Conservation (phyloP, 2,888 invertebrate genomes). For the Hoplodrina blanda region DNA sequence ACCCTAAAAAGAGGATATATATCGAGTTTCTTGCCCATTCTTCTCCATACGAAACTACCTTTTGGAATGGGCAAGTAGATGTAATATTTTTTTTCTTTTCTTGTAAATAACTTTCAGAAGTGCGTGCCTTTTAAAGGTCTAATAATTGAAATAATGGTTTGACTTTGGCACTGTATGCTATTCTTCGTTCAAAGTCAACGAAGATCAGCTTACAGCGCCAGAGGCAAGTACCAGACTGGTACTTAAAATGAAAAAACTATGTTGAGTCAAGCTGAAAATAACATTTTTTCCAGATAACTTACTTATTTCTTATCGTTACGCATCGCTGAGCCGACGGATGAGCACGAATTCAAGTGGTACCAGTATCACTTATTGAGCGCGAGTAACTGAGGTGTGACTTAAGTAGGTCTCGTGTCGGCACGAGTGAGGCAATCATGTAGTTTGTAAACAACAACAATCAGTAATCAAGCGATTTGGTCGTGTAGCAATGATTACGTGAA, state of each 20-base stretch:
- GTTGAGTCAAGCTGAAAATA: conserved; percentile 25
- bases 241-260: conserved; percentile 2
- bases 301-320: conserved; percentile 36
- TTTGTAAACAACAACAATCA: neutral
- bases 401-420: neutral
- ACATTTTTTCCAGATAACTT: conserved; percentile 35
- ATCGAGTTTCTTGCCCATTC: too few species aligned
- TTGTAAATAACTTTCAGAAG: too few species aligned
- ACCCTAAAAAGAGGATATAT: neutral
- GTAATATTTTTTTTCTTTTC: too few species aligned
- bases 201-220: too few species aligned
- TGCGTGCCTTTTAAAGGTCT: too few species aligned
- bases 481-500: too few species aligned
- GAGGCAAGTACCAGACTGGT: neutral
- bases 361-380: conserved; percentile 4
- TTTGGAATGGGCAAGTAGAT: too few species aligned
- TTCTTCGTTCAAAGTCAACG: too few species aligned
- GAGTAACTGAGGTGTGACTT: conserved; percentile 15
- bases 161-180: too few species aligned
- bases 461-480: too few species aligned
- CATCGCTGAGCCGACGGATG: conserved; percentile 31
- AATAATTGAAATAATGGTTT: too few species aligned
- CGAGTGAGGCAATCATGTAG: neutral
- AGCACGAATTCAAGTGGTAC: conserved; percentile 32
- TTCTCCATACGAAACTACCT: too few species aligned